Evolutionary conservation across 1,140 invertebrate species (phyloP), one percentile per base, ranked within the genome.

Genomic region (Trachelipus rathkii): DNA sequence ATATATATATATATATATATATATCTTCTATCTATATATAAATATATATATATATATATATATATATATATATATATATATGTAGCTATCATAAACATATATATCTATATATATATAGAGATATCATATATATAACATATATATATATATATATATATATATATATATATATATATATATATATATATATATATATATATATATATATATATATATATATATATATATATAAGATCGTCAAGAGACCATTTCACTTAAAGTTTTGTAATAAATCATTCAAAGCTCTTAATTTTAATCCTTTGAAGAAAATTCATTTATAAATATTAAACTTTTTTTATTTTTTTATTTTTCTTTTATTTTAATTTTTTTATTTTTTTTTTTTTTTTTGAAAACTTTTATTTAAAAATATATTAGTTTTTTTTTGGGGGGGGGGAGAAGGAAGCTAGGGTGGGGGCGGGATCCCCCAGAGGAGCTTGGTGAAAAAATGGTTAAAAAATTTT

Each of bases 121-220:
- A n/a, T n/a, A n/a, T n/a, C 8, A 60, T 60, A 60, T 60, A 60
- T 21, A 60, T 60, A 60, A 60, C 8, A 60, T 60, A 60, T 60
- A 60, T 60, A 60, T 60, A 60, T 60, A 60, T 60, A 60, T 60
- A 21, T 60, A 60, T 60, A 60, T 60, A 60, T 60, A 60, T 60
- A 60, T 60, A 60, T 60, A 60, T 60, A 60, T 60, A 60, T 60
- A n/a, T 60, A 21, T 60, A 21, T 60, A 21, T 60, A 21, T 60
- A n/a, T 60, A 21, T 60, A 21, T 60, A 60, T 21, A 60, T 60
- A 21, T 60, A 60, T 60, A 60, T 21, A 60, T 60, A 21, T 21
- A 60, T n/a, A 21, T 21, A 60, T 60, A 60, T 60, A n/a, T 60
- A 21, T 60, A 60, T 60, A 60, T 60, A 60, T 60, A 60, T 60